Evolutionary conservation across 2,888 invertebrate genomes (phyloP), one percentile per base, ranked within the genome.

Genomic region (Andrena hattorfiana): DNA sequence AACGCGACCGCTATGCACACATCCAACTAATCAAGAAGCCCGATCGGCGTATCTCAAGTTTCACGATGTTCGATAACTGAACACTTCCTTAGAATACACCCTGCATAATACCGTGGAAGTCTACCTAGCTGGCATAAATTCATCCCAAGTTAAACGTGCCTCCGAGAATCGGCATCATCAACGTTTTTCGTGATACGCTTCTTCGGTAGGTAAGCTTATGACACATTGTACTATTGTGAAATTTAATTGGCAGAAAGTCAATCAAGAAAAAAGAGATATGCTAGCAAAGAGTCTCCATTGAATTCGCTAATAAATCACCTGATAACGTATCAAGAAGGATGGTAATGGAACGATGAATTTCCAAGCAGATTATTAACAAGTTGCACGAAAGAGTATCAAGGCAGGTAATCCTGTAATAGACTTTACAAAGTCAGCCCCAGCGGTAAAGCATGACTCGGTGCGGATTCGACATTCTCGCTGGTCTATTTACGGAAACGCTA

Each of bases 401-500:
- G 42, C 42, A 16, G 42, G 42, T 42, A 42, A 42, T 42, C 42
- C 42, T 51, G 2, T 8, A 23, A 23, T 56, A 56, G 23, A 26
- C 56, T 56, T 23, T 8, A 23, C 10, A 13, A 23, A 56, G 23
- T 56, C 23, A 10, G 23, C 23, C 10, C 23, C 56, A 42, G 54
- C 56, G 23, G 56, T 56, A 26, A 20, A 56, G 23, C 20, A 56
- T 1, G 10, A 26, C 56, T 56, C 56, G 56, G 20, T 20, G 1
- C 32, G 16, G n/a, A n/a, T 35, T 26, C 56, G 56, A 26, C 35
- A 54, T 42, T 69, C 56, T 26, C 28, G 59, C 23, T 26, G 20
- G 42, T 69, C 59, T 56, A 69, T 69, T 59, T 48, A 28, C 42
- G 28, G 56, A 54, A 32, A 51, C 3, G 20, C 35, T 42, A 5